Base-by-base conservation (phyloP, 2,888 invertebrate species). In the Diaphora mendica region DNA sequence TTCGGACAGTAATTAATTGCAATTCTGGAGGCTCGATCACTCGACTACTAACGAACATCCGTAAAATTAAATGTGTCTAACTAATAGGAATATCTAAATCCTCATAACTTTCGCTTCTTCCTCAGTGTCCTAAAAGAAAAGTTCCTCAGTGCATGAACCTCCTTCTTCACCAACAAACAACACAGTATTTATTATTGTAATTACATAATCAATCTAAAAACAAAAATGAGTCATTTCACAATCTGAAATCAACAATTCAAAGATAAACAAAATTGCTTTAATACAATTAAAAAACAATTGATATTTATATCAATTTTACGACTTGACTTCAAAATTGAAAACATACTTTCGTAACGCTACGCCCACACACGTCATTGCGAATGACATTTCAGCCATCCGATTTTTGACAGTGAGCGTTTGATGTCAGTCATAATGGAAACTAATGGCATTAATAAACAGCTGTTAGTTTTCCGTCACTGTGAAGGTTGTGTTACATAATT, bases 341-440 rank as follows among this genome's bases (percentile, higher is more conserved):
- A 70, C 70, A 73, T 30, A 70, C 42, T 69, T 73, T 30, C 15
- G 70, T 66, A 66, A 68, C 66, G 67, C 48, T 23, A 66, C 69
- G 65, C 55, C 69, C 2, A 15, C 75, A 74, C 68, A 73, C 71
- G 77, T 84, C 80, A 77, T 75, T 76, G 68, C 68, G 70, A 65
- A 70, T 80, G 83, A 80, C 80, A 77, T 82, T 76, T 80, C 78
- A 76, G 33, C 70, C 72, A 55, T 70, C 71, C 76, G 70, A 73
- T 79, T 72, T 62, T 77, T 80, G 85, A 80, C 84, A 76, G 73
- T 75, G 73, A 79, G 64, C 74, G 73, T 81, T 78, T 82, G 78
- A 82, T 83, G 81, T 83, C 79, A 77, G 76, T 65, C 72, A 62
- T 84, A 81, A 84, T 82, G 81, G 81, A 82, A 84, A 81, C 75